Evolutionary conservation across 35 echinoderm and acorn worm species (phyloP).

Genomic region (Heliocidaris erythrogramma): DNA sequence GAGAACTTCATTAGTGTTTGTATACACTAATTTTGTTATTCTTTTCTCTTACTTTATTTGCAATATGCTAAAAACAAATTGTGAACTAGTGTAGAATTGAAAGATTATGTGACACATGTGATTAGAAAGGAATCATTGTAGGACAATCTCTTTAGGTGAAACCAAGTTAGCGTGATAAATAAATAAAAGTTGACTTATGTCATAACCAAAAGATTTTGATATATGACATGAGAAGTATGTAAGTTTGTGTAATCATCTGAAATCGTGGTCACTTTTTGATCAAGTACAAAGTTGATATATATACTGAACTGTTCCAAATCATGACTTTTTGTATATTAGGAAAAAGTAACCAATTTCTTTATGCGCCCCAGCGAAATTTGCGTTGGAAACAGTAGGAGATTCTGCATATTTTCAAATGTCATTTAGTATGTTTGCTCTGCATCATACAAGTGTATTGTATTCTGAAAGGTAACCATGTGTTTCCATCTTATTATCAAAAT

Average conservation of each 20-base stretch:
- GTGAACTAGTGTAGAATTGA: not conserved
- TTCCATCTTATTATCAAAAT: not conserved
- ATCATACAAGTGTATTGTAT: slow-evolving; percentile 25
- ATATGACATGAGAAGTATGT: not conserved
- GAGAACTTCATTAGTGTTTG: not conserved
- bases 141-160: not conserved
- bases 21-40: not conserved
- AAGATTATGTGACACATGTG: not conserved
- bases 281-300: not conserved
- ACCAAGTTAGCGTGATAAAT: not conserved
- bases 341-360: not conserved
- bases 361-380: not conserved
- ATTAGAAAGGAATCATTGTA: not conserved
- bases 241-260: not conserved
- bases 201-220: not conserved
- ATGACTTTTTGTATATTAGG: not conserved
- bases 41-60: not conserved
- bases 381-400: not conserved
- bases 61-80: not conserved
- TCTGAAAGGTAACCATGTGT: slow-evolving; percentile 29
- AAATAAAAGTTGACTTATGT: not conserved
- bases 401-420: slow-evolving; percentile 42
- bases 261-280: not conserved
- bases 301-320: not conserved
- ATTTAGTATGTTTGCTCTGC: slow-evolving; percentile 36